Base-by-base conservation (phyloP, 2,888 invertebrate genomes). In the Nematopogon swammerdamellus region DNA sequence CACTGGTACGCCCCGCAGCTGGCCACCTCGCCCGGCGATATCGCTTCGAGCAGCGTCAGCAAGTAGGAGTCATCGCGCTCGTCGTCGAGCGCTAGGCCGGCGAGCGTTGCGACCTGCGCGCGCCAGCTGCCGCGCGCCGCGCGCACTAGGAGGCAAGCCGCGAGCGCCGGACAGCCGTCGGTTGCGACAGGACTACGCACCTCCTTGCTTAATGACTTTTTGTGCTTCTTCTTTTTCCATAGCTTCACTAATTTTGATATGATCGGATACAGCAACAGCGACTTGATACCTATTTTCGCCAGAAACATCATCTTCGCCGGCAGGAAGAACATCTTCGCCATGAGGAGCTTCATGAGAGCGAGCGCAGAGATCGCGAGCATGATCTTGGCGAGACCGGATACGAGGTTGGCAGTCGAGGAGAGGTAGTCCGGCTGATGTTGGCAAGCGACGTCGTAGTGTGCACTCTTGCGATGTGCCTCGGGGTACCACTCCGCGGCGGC, bases 1-100 rank as follows among this genome's bases (percentile, higher is more conserved):
- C 79, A 79, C 58, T 75, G 73, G 53, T 77, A 59, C 59, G 73
- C 65, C 74, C 77, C 75, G 63, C 79, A 79, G 63, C 72, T 63
- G 25, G 79, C 75, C 57, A 79, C 70, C 60, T 73, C 68, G 59
- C 74, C 70, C 55, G 74, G 73, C 17, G 75, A 70, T 58, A 79
- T 66, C 56, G 73, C 61, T 55, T 68, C 67, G 57, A 77, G 61
- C 59, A 79, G 60, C 57, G 65, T 69, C 64, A 72, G 72, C 53
- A 72, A 70, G 54, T 73, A 63, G 56, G 64, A 63, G 56, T 76
- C 71, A 54, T 74, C 68, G 49, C 74, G 72, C 43, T 72, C 60
- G 56, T 79, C 72, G 50, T 74, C 72, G 51, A 77, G 70, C 54
- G 77, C 55, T 45, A 68, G 64, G 59, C 76, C 76, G 47, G 75